Base-by-base conservation (phyloP, 2,113 vertebrate species). In the Hippocampus mohnikei region DNA sequence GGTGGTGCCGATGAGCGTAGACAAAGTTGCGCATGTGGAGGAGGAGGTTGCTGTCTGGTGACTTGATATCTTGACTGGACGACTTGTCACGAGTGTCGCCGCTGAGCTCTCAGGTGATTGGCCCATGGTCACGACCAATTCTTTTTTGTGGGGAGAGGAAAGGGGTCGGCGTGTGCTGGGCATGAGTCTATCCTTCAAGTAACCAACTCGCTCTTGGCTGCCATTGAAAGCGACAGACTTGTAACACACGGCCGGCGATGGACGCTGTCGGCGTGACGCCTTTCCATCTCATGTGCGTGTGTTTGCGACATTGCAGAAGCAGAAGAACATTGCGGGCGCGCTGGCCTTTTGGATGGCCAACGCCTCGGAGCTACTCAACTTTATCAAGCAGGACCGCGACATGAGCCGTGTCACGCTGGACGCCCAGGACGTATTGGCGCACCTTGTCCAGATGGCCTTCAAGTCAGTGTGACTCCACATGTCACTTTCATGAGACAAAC, bases 331-430 rank as follows among this genome's bases (percentile, higher is more conserved):
- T 3, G 97, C 97, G 0, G 97, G 97, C 18, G 95, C 97, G 1
- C 95, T 99, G 89, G 97, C 97, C 55, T 99, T 99, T 89, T 99
- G 97, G 97, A 99, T 99, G 97, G 97, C 97, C 81, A 99, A 99
- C 55, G 97, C 97, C 12, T 99, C 97, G 0, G 97, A 99, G 77
- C 93, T 99, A 55, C 93, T 99, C 78, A 99, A 99, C 91, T 99
- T 99, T 83, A 87, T 98, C 85, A 99, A 98, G 79, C 97, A 98
- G 91, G 97, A 99, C 87, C 86, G 94, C 67, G 97, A 99, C 84
- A 94, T 99, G 21, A 97, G 95, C 37, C 94, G 96, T 42, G 84
- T 98, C 86, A 97, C 96, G 0, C 84, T 98, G 85, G 97, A 99
- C 40, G 96, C 96, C 1, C 97, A 99, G 84, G 97, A 99, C 72